Percentiles rank a stretch among this genome's conserved stretches.
Conservation (phyloP, 2,888 invertebrate species). For the Drosophila leonis region DNA sequence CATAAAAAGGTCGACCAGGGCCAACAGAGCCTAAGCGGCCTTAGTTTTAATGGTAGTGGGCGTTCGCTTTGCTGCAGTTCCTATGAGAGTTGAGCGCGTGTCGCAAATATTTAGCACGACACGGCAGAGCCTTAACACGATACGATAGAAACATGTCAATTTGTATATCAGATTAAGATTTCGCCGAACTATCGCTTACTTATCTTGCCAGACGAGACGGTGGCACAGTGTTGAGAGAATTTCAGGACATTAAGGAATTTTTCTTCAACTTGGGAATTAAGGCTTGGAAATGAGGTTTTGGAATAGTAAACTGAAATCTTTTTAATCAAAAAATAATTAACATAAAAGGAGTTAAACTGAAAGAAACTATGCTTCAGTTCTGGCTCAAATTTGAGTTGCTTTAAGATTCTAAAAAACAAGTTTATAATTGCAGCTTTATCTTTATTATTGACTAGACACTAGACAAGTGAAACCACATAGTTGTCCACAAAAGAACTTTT, state of each 20-base stretch:
- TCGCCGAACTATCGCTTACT: background rate
- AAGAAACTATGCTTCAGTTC: background rate
- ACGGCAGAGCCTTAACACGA: background rate
- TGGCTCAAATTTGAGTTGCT: too few relatives aligned
- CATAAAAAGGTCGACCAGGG: conserved; percentile 62
- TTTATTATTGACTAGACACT: background rate
- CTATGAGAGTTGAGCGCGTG: conserved; percentile 25
- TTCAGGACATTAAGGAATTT: background rate
- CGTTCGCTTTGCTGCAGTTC: conserved; percentile 47
- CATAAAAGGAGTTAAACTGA: too few relatives aligned
- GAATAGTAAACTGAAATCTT: background rate
- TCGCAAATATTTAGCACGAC: background rate
- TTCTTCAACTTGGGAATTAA: background rate
- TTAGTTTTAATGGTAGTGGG: conserved; percentile 61
- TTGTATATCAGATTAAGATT: background rate
- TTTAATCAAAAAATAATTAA: too few relatives aligned
- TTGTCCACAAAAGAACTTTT: background rate
- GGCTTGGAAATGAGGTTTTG: background rate
- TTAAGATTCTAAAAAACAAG: too few relatives aligned
- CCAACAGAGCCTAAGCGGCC: conserved; percentile 42
- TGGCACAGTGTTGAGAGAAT: background rate
- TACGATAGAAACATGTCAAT: background rate
- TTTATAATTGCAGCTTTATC: background rate
- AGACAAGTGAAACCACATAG: background rate
- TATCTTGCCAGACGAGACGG: background rate